phyloP scores from a whole-genome alignment of 2,113 vertebrate species.

The Passerina amoena region DNA sequence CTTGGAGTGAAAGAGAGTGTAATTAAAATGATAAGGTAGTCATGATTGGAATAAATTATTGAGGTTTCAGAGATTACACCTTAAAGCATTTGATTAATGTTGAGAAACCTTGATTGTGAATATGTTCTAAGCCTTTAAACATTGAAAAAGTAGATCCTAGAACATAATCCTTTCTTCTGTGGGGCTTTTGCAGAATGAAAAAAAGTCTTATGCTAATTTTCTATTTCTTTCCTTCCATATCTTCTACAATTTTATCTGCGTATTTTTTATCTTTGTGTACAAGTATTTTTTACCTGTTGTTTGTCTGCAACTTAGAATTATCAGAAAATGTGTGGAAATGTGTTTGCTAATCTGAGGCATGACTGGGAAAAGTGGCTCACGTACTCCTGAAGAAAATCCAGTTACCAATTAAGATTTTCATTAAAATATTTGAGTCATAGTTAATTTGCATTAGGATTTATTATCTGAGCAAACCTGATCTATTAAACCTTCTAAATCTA shows the following conservation, averaged over 20 bases:
- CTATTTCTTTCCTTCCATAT: not conserved
- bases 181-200: not conserved
- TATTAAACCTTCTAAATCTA: slow-evolving; percentile 53
- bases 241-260: not conserved
- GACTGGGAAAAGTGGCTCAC: not conserved
- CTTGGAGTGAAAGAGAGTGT: not conserved
- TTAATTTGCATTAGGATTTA: slow-evolving; percentile 53
- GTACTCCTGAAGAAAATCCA: not conserved
- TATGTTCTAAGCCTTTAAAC: not conserved
- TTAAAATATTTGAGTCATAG: slow-evolving; percentile 43
- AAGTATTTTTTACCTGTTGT: not conserved
- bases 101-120: not conserved
- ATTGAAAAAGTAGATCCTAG: not conserved
- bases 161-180: not conserved
- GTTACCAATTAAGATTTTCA: slow-evolving; percentile 58
- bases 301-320: not conserved
- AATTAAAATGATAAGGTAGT: not conserved
- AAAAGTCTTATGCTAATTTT: not conserved
- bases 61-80: not conserved
- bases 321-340: not conserved
- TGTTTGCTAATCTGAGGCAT: not conserved
- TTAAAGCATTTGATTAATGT: not conserved
- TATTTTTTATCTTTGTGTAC: not conserved
- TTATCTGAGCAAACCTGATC: slow-evolving; percentile 46
- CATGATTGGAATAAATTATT: not conserved